Evolutionary conservation across 2,888 invertebrate species (phyloP), one percentile per base, ranked within the genome.

Genomic region (Pterostichus madidus): DNA sequence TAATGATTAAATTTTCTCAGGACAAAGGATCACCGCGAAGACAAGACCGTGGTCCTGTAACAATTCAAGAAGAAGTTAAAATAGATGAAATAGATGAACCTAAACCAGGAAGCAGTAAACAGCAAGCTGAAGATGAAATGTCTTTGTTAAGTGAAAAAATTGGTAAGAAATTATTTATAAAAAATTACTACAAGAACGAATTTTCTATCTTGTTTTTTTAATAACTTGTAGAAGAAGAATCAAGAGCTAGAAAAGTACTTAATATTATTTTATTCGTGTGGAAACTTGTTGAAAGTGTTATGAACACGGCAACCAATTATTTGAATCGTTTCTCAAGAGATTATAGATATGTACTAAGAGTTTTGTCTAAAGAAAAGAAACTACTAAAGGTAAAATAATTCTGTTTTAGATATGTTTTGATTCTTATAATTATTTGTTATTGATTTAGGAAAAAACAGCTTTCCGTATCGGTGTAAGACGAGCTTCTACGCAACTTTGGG

Each of bases 311-410:
- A 77, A 98, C 97, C 1, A 93, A 93, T 80, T 93, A 95, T 86
- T 91, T 99, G 83, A 97, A 99, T 91, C 93, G 93, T 86, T 94
- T 96, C 87, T 99, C 99, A 0, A 93, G 96, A 80, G 98, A 99
- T 90, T 99, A 99, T 90, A 93, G 99, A 87, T 98, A 98, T 89
- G 97, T 99, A 0, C 96, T 98, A 31, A 94, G 94, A 85, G 96
- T 97, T 35, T 92, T 99, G 80, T 94, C 95, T 0, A 93, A 95
- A 84, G 99, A 99, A 88, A 98, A 98, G 91, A 96, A 95, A 89
- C 91, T 93, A 81, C 90, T 98, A 1, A 98, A 98, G 93, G 97
- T 96, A 90, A 85, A 86, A 83, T 39, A 64, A n/a, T 64, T n/a
- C 7, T 64, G 11, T 31, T 8, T 59, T 2, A 17, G n/a, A 3